Evolutionary conservation across 2,888 invertebrate species (phyloP).

Genomic region (Scaptomyza cyrtandrae): DNA sequence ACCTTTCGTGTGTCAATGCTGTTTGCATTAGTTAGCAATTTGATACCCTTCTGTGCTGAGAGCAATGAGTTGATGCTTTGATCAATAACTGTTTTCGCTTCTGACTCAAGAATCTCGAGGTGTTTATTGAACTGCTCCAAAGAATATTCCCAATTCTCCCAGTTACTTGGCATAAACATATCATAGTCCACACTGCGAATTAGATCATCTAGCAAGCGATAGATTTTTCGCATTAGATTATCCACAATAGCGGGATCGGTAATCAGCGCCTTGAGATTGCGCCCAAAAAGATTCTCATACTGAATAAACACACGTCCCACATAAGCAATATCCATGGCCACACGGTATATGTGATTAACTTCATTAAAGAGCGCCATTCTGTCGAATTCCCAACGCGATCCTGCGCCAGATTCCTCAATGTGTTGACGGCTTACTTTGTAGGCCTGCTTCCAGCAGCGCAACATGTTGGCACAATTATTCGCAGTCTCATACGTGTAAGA

Average conservation of each 20-base stretch:
- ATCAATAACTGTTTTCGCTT: conserved; percentile 93
- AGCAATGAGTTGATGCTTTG: conserved; percentile 92
- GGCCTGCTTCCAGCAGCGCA: conserved; percentile 85
- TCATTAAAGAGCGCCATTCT: conserved; percentile 91
- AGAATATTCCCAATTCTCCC: conserved; percentile 94
- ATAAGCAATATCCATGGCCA: conserved; percentile 91
- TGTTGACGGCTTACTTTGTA: conserved; percentile 92
- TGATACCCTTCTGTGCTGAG: conserved; percentile 92
- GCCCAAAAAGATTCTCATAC: conserved; percentile 95
- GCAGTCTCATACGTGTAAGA: conserved; percentile 81
- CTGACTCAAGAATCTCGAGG: conserved; percentile 90
- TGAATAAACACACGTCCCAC: conserved; percentile 92
- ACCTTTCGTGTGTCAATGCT: conserved; percentile 90
- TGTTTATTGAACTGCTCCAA: conserved; percentile 91
- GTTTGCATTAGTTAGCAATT: conserved; percentile 91
- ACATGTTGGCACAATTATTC: conserved; percentile 82
- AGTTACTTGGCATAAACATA: conserved; percentile 90
- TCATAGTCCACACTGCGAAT: conserved; percentile 92
- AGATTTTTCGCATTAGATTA: conserved; percentile 92
- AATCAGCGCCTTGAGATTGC: conserved; percentile 93
- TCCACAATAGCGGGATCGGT: conserved; percentile 95
- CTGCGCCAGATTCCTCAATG: conserved; percentile 94
- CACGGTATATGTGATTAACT: conserved; percentile 93
- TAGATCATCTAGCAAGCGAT: conserved; percentile 90
- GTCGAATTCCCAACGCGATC: conserved; percentile 96